Evolutionary conservation across 2,113 vertebrate species (phyloP).

Genomic region (Leiothrix lutea): DNA sequence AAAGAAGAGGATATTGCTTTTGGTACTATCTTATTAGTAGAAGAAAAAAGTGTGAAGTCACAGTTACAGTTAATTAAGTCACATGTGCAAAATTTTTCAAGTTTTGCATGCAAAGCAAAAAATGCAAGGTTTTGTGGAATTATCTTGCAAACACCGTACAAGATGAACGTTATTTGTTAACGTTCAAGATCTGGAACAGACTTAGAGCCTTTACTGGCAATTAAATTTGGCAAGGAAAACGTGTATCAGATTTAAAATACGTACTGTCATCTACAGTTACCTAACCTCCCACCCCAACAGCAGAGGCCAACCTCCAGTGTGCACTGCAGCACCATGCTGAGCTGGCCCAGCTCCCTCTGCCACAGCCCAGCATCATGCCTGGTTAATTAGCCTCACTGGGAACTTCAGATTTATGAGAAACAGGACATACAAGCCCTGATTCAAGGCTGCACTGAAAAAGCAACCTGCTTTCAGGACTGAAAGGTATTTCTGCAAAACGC

Average conservation of each 20-base stretch:
- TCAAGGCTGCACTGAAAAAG: not conserved
- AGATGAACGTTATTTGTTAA: not conserved
- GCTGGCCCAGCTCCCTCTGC: not conserved
- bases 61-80: not conserved
- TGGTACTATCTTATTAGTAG: not conserved
- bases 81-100: not conserved
- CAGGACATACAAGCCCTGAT: not conserved
- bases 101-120: not conserved
- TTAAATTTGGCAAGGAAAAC: not conserved
- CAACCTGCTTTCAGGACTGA: not conserved
- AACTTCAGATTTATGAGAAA: not conserved
- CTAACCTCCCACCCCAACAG: not conserved
- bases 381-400: not conserved
- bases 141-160: not conserved
- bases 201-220: not conserved
- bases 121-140: not conserved
- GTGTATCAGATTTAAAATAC: not conserved
- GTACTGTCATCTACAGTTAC: not conserved
- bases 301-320: not conserved
- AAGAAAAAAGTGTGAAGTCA: not conserved
- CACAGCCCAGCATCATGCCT: not conserved
- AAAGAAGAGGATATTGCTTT: not conserved
- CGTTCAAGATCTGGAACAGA: not conserved
- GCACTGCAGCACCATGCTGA: not conserved
- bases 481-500: not conserved